Evolutionary conservation across 2,113 vertebrate genomes (phyloP), one percentile per base, ranked within the genome.

Genomic region (Glareola pratincola): DNA sequence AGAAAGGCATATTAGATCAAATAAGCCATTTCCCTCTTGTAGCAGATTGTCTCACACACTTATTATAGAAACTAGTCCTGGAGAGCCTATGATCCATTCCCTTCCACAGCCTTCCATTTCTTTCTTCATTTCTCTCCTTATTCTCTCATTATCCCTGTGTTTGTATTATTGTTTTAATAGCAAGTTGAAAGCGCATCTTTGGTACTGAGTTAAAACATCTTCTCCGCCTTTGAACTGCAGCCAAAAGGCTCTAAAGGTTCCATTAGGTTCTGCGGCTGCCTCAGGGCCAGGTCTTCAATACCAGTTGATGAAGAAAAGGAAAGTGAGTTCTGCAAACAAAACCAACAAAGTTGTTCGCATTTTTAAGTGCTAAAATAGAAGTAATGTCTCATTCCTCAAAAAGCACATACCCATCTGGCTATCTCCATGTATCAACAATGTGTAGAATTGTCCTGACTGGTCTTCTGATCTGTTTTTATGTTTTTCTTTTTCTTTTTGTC

Each of bases 1-100:
- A 96, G 95, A 96, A 92, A 96, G 73, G 71, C 74, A 68, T 83
- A 80, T 97, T 95, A 94, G 86, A 95, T 96, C 89, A 95, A 96
- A 95, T 91, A 95, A 94, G 85, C 97, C 36, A 95, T 97, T 95
- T 94, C 77, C 84, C 92, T 90, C 96, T 91, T 81, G 91, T 88
- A 91, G 73, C 71, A 97, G 95, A 92, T 95, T 96, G 92, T 92
- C 81, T 95, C 69, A 73, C 77, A 90, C 80, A 79, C 74, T 94
- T 91, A n/a, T 89, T 92, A 85, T 0, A 81, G 87, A 78, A 94
- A 80, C 73, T 92, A 85, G 53, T 94, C n/a, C 81, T 96, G 77
- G 77, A 94, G 92, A 95, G 87, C 76, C 81, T 85, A 53, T 95
- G 96, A 95, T 90, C 93, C 93, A 85, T 93, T 93, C 56, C 34